phyloP scores from a whole-genome alignment of 2,888 invertebrate genomes.

The Philereme vetulata region DNA sequence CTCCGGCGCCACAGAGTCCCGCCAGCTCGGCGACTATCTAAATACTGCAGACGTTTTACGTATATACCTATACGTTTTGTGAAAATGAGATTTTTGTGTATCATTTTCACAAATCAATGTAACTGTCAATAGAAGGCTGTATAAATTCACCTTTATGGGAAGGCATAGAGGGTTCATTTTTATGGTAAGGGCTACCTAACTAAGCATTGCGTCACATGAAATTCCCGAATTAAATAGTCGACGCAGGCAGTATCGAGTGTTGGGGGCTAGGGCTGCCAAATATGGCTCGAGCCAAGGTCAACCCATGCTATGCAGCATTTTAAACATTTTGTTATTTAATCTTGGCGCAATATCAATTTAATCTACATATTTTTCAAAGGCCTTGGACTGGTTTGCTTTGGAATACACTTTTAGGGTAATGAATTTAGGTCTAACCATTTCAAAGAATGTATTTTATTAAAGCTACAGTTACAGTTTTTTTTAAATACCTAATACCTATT shows the following conservation, averaged over 20 bases:
- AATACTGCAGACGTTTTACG: constrained; percentile 14
- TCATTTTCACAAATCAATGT: no score
- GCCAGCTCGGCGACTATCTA: constrained; percentile 25
- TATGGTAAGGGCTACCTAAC: not conserved
- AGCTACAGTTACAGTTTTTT: no score
- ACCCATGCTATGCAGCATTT: constrained; percentile 40
- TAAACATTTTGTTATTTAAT: constrained; percentile 33
- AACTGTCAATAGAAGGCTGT: no score
- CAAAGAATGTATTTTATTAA: not conserved
- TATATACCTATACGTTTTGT: constrained; percentile 1
- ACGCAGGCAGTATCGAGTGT: constrained; percentile 44
- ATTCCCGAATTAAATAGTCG: constrained; percentile 21
- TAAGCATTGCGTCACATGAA: constrained; percentile 12
- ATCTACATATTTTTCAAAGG: constrained; percentile 22
- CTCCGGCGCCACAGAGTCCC: constrained; percentile 24
- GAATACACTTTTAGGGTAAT: constrained; percentile 7
- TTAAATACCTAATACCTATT: no score
- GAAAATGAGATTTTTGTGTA: no score
- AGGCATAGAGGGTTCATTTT: no score
- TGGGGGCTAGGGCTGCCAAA: constrained; percentile 33
- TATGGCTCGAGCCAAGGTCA: constrained; percentile 36
- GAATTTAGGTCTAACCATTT: not conserved
- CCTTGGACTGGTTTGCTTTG: constrained; percentile 24
- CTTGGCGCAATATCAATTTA: constrained; percentile 36
- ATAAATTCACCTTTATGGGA: no score